Percentiles rank a stretch among this genome's conserved stretches.
Evolutionary conservation across 2,797 vertebrate species (phyloP).

Genomic region (Antrozous pallidus): DNA sequence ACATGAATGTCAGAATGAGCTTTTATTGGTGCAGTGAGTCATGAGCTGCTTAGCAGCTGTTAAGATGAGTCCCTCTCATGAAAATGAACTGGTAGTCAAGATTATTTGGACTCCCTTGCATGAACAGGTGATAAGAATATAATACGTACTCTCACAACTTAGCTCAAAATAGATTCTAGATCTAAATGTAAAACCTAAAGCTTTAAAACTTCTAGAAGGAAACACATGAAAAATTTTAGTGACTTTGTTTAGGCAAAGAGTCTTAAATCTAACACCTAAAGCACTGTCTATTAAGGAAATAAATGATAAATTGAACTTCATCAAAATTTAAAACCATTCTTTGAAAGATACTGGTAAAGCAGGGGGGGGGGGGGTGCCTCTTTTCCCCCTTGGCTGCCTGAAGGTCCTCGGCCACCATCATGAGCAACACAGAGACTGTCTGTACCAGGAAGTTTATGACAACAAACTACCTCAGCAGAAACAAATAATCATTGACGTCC

Average conservation of each 20-base stretch:
- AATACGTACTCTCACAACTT: neutral
- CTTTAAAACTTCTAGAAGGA: neutral
- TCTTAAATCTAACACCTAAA: neutral
- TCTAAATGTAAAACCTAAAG: conserved; percentile 16
- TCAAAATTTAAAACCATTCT: conserved; percentile 23
- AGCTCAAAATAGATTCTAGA: neutral
- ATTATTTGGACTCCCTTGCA: neutral
- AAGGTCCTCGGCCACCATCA: neutral
- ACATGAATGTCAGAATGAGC: neutral
- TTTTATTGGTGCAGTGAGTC: conserved; percentile 13
- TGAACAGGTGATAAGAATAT: neutral
- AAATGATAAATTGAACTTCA: neutral
- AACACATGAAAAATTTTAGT: neutral
- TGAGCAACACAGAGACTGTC: neutral
- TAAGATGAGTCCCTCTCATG: neutral
- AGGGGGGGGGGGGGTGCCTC: neutral
- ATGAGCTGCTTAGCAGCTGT: conserved; percentile 15
- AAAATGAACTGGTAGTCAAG: neutral
- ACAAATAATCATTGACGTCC: neutral
- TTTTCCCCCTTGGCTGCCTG: neutral
- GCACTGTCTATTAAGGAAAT: neutral
- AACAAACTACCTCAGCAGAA: neutral
- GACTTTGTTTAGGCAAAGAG: neutral
- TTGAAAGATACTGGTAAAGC: neutral
- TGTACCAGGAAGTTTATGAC: neutral